These are phyloP conservation scores for Tarsius wallacei DNA, from an alignment of 2,797 vertebrate genomes.

Conservation along the genomic window DNA sequence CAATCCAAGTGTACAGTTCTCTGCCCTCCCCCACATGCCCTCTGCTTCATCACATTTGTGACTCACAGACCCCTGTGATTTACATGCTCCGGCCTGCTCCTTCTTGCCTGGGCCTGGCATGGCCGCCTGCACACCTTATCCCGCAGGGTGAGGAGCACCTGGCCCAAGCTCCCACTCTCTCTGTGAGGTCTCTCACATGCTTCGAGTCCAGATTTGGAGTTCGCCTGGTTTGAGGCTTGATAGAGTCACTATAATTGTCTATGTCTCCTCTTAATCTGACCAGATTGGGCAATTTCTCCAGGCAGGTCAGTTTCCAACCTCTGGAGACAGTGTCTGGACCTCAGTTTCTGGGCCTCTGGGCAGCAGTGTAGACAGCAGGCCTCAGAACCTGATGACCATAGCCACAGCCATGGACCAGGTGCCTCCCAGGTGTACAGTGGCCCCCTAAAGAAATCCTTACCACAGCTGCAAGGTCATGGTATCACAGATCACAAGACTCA, in stretches of 20 bases:
- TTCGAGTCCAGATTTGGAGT: background rate
- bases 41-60: background rate
- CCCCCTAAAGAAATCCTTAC: background rate
- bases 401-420: rapidly evolving
- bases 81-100: rapidly evolving
- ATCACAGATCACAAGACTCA: no score
- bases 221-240: background rate
- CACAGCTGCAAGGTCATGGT: background rate
- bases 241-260: background rate
- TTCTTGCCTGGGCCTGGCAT: background rate
- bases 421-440: background rate
- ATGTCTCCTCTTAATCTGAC: background rate
- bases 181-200: background rate
- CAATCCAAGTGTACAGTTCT: background rate
- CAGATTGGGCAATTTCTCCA: background rate
- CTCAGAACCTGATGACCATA: background rate
- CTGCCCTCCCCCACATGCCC: background rate
- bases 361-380: background rate
- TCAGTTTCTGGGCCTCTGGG: background rate
- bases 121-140: background rate
- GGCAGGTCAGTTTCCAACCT: background rate
- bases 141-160: rapidly evolving
- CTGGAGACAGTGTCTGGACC: background rate
- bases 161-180: background rate
- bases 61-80: background rate